These are phyloP conservation scores for Alectoris magna DNA, from an alignment of 2,797 vertebrate species.

Conservation along the genomic window DNA sequence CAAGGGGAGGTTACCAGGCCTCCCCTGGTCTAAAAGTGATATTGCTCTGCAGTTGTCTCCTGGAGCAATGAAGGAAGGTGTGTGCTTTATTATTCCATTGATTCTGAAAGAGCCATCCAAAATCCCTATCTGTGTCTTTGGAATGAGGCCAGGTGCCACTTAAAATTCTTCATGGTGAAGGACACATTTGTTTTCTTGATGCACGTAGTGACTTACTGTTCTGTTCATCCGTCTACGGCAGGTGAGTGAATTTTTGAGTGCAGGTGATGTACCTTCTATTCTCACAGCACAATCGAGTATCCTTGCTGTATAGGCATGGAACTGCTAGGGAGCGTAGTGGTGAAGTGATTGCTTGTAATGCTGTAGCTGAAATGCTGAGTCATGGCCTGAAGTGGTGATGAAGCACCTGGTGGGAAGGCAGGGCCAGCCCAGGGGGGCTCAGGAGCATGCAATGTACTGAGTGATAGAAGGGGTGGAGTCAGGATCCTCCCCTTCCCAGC, in stretches of 20 bases:
- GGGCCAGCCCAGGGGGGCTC: too few relatives aligned
- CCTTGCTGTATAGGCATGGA: not conserved
- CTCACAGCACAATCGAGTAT: not conserved
- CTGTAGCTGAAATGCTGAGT: too few relatives aligned
- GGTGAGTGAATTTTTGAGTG: not conserved
- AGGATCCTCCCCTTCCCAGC: too few relatives aligned
- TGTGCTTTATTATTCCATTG: not conserved
- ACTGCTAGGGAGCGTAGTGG: not conserved
- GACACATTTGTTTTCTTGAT: not conserved
- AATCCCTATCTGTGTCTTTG: not conserved
- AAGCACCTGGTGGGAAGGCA: too few relatives aligned
- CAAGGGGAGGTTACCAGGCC: not conserved
- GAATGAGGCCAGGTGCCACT: fast-evolving
- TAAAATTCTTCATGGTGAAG: not conserved
- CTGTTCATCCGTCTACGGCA: not conserved
- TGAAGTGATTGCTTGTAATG: not conserved
- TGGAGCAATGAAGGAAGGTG: not conserved
- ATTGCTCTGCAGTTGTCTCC: not conserved
- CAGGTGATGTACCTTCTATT: not conserved
- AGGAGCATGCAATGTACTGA: too few relatives aligned
- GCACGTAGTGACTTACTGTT: not conserved
- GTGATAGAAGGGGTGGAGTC: too few relatives aligned
- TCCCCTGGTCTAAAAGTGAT: not conserved
- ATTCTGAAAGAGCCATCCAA: not conserved
- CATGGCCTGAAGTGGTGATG: too few relatives aligned